A percentile compares a stretch with the other conserved stretches of the same genome.
phyloP scores from a whole-genome alignment of 2,888 invertebrate species.

The Drosophila incognita region DNA sequence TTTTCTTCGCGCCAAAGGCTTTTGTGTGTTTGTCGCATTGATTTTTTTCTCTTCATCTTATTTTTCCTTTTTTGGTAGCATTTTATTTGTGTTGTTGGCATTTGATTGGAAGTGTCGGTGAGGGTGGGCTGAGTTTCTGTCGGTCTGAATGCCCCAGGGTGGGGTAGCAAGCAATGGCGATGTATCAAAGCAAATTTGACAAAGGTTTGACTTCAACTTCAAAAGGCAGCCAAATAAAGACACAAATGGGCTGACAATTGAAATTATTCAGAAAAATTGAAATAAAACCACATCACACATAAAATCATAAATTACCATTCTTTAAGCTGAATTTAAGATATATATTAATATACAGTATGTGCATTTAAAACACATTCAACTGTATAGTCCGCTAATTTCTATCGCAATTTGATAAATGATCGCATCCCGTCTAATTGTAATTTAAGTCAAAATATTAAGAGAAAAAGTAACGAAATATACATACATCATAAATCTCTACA shows the following conservation, averaged over 20 bases:
- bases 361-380: neutral
- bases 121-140: conserved; percentile 13
- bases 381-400: conserved; percentile 4
- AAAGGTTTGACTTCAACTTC: conserved; percentile 68
- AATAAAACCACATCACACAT: neutral
- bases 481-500: conserved; percentile 67
- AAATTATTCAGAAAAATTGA: conserved; percentile 26
- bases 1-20: conserved; percentile 71
- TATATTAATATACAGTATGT: neutral
- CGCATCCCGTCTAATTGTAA: conserved; percentile 47
- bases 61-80: conserved; percentile 16
- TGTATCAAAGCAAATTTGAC: conserved; percentile 71
- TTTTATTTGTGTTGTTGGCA: conserved; percentile 47
- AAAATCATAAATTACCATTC: neutral
- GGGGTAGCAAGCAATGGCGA: conserved; percentile 41
- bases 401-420: conserved; percentile 50
- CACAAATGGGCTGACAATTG: conserved; percentile 52
- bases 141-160: conserved; percentile 41
- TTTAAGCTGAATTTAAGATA: neutral
- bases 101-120: conserved; percentile 69
- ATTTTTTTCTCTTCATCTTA: conserved; percentile 41
- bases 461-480: conserved; percentile 18
- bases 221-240: conserved; percentile 48
- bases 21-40: conserved; percentile 67
- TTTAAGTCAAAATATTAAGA: conserved; percentile 32